Base-by-base conservation (phyloP, 2,888 invertebrate species). In the Drosophila paramelanica region DNA sequence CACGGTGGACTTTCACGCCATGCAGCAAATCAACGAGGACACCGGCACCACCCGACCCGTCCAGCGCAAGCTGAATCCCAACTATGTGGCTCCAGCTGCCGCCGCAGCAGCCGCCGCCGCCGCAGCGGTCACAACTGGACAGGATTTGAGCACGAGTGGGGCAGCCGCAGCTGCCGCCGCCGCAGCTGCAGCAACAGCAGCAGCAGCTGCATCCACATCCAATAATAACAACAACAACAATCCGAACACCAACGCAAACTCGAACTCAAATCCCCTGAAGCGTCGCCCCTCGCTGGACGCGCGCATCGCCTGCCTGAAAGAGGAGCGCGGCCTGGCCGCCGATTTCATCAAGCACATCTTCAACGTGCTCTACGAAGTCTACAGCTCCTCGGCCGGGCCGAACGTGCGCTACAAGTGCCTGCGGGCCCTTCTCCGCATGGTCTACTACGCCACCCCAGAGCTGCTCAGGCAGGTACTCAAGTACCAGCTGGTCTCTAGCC, bases 1-100 rank as follows among this genome's bases (percentile, higher is more conserved):
- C 93, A 98, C 98, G 1, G 96, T 99, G 78, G 99, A 99, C 93
- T 97, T 99, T 90, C 96, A 97, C 91, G 96, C 98, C 83, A 98
- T 99, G 98, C 98, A 98, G 93, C 98, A 99, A 94, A 97, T 99
- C 78, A 99, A 99, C 92, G 99, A 99, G 93, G 98, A 98, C 92
- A 98, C 98, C 0, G 99, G 99, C 70, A 98, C 98, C 31, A 96
- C 98, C 38, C 94, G 98, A 47, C 96, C 97, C 42, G 97, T 99
- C 73, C 98, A 98, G 92, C 95, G 98, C 45, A 94, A 95, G 85
- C 94, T 95, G 36, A 94, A 95, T 74, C 95, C 96, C 25, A 94
- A 95, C 78, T 95, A 91, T 68, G 83, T 94, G 59, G 87, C 91
- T 5, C 83, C 84, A 5, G 67, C 74, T 7, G 58, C 76, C 17